Base-by-base conservation (phyloP, 1,140 invertebrate species). In the Zaprionus nigranus region DNA sequence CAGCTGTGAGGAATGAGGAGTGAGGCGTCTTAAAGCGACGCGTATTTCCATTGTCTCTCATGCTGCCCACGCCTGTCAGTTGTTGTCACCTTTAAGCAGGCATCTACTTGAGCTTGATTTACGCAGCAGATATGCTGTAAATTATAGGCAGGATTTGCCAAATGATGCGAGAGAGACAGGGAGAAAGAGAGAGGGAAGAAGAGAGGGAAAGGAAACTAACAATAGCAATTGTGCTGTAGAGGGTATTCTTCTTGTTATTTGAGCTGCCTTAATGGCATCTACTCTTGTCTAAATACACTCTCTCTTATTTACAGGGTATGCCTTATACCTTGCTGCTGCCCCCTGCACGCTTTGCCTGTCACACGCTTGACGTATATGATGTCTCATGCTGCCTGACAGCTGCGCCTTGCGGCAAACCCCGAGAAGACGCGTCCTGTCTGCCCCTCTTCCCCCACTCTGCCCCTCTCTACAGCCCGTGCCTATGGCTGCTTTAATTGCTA, bases 331-430 rank as follows among this genome's bases (percentile, higher is more conserved):
- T 38, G 0, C 34, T 30, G 38, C 20, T 26, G 7, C 34, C 57
- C 13, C 26, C 20, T n/a, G n/a, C 56, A 7, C 22, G 30, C 30
- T 9, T 28, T 22, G 13, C 58, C 17, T 51, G 74, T 34, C 79
- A 69, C 72, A 51, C 59, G 46, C 69, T 79, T 90, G 85, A 90
- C 85, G 86, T 85, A 90, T 90, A 86, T 90, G 85, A 90, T 68
- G 79, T 82, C 77, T 63, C 67, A 90, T 85, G 73, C 75, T 58
- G 77, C 69, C 69, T 90, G 85, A 90, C 85, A 90, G 85, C 75
- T 78, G 56, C 68, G 81, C 84, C 75, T 62, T 53, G 46, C 66
- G 43, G 68, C 40, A 36, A 57, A 2, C 51, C 13, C 30, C 30
- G 9, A 34, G 30, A 11, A 34, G 30, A 34, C n/a, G 15, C n/a